phyloP scores from a whole-genome alignment of 1,140 invertebrate species.

The Ganaspis sp. region DNA sequence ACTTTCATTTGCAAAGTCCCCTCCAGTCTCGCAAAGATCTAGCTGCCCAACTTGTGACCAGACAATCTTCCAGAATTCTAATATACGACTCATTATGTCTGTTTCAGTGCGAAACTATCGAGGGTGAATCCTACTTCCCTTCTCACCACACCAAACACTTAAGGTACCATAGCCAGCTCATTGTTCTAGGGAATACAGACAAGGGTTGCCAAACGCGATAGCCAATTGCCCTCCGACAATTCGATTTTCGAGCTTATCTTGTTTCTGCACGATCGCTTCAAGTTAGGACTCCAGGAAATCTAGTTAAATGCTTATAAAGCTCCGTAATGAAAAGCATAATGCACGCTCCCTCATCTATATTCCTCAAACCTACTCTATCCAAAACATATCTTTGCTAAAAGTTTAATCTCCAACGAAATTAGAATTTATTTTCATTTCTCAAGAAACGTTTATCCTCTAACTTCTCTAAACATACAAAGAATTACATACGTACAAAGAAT shows the following conservation, averaged over 20 bases:
- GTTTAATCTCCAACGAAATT: no score
- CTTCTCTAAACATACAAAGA: no score
- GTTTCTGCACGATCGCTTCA: conserved; percentile 17
- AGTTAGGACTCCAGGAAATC: neutral
- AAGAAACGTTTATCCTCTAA: no score
- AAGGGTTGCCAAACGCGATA: conserved; percentile 19
- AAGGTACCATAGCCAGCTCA: conserved; percentile 28
- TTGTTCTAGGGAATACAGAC: conserved; percentile 15
- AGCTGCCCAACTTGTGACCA: neutral
- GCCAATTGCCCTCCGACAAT: conserved; percentile 21
- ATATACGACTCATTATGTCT: conserved; percentile 1
- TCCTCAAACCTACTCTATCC: neutral
- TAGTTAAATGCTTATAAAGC: conserved; percentile 1
- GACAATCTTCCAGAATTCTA: neutral
- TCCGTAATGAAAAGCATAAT: neutral
- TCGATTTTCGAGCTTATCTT: conserved; percentile 27
- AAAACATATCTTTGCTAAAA: no score
- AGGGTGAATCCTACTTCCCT: neutral
- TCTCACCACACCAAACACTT: conserved; percentile 4
- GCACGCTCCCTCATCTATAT: neutral
- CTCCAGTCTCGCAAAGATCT: neutral
- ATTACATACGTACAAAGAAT: no score
- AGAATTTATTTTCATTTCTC: no score
- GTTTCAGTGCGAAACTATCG: neutral
- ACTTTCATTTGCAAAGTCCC: conserved; percentile 17